Evolutionary conservation across 64 coral and sea anemone genomes (phyloP).

Genomic region (Anthopleura sola): DNA sequence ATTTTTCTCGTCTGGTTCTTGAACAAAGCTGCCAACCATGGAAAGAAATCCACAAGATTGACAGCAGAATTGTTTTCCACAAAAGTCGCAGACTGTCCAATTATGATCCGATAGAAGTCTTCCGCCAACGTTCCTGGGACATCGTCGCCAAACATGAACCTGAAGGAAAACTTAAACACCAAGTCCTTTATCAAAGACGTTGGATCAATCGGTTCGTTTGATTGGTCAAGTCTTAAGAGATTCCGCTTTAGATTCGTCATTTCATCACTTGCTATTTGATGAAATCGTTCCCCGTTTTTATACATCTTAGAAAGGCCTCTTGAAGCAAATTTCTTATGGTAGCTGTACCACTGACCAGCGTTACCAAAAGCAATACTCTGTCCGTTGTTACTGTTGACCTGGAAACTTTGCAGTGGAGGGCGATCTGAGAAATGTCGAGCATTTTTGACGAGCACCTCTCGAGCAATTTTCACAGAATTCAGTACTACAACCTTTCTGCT

Average conservation of each 20-base stretch:
- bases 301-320: slow-evolving; percentile 48
- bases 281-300: slow-evolving; percentile 48
- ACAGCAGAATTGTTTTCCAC: not conserved
- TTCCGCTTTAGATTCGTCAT: slow-evolving; percentile 31
- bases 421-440: slow-evolving; percentile 59
- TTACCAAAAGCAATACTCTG: slow-evolving; percentile 70
- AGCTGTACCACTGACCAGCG: slow-evolving; percentile 35
- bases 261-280: slow-evolving; percentile 45
- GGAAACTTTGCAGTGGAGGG: slow-evolving; percentile 55
- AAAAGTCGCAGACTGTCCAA: not conserved
- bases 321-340: slow-evolving; percentile 52
- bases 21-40: slow-evolving; percentile 49
- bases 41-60: slow-evolving; percentile 61
- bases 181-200: slow-evolving; percentile 36
- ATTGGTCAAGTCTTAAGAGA: not conserved
- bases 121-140: not conserved
- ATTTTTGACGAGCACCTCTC: slow-evolving; percentile 56
- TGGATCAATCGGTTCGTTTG: slow-evolving; percentile 31
- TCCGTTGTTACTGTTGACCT: slow-evolving; percentile 50
- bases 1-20: slow-evolving; percentile 28
- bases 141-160: slow-evolving; percentile 61
- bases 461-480: slow-evolving; percentile 31
- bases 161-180: slow-evolving; percentile 57
- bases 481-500: slow-evolving; percentile 57
- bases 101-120: not conserved